A percentile compares a stretch with the other conserved stretches of the same genome.
Conservation (phyloP, 2,113 vertebrate species). For the Pangasianodon hypophthalmus region DNA sequence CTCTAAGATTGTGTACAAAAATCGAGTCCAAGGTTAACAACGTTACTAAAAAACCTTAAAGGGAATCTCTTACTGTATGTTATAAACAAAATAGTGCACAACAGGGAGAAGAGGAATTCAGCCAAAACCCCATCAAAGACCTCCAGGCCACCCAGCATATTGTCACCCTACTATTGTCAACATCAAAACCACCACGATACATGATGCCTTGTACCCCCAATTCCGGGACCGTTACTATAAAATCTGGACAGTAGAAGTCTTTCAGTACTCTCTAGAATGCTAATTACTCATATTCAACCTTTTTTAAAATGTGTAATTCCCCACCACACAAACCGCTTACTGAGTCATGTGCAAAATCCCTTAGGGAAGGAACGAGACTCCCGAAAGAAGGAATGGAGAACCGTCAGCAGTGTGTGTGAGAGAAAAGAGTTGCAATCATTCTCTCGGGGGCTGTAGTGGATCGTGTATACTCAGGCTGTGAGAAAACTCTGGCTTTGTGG, state of each 20-base stretch:
- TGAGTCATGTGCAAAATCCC: slow-evolving; percentile 65
- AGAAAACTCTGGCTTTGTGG: slow-evolving; percentile 32
- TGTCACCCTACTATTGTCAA: neutral
- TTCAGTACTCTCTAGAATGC: slow-evolving; percentile 39
- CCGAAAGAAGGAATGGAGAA: slow-evolving; percentile 48
- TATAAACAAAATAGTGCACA: neutral
- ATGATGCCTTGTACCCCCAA: neutral
- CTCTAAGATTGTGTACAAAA: neutral
- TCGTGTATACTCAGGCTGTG: slow-evolving; percentile 50
- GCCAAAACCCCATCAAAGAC: neutral
- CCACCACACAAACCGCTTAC: slow-evolving; percentile 35
- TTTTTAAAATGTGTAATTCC: slow-evolving; percentile 59
- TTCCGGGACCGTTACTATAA: slow-evolving; percentile 34
- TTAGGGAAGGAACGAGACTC: slow-evolving; percentile 59
- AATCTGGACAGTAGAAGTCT: slow-evolving; percentile 54
- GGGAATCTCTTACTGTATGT: neutral
- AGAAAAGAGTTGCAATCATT: slow-evolving; percentile 62
- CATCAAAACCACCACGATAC: neutral
- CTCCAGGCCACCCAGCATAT: neutral
- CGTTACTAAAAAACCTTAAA: neutral
- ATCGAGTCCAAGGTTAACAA: neutral
- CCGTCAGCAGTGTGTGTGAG: slow-evolving; percentile 58
- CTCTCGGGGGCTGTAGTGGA: slow-evolving; percentile 58
- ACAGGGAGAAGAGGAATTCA: neutral
- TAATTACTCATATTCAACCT: slow-evolving; percentile 54